phyloP scores from a whole-genome alignment of 1,140 invertebrate genomes.

The Neodiprion fabricii region DNA sequence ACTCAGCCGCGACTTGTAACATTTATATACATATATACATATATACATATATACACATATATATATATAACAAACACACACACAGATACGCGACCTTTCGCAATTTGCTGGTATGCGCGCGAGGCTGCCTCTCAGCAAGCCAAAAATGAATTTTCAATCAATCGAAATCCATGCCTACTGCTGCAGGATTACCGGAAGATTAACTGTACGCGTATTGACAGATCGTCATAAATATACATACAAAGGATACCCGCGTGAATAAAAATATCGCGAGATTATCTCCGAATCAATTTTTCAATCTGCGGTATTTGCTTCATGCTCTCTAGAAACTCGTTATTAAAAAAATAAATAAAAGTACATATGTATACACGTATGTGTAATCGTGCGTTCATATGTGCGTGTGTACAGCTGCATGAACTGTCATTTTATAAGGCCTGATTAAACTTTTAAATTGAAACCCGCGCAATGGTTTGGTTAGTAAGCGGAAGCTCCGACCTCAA shows the following conservation, averaged over 20 bases:
- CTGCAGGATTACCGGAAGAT: neutral
- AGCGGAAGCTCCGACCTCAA: slow-evolving; percentile 60
- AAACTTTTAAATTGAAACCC: slow-evolving; percentile 61
- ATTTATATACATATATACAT: too few species aligned
- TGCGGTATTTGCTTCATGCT: neutral
- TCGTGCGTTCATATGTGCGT: neutral
- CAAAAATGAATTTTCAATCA: slow-evolving; percentile 6
- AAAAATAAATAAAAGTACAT: too few species aligned
- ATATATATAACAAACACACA: too few species aligned
- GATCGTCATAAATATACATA: neutral
- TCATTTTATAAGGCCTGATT: slow-evolving; percentile 60
- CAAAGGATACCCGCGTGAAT: neutral
- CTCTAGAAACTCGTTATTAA: too few species aligned
- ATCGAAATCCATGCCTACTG: neutral
- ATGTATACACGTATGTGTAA: slow-evolving; percentile 28
- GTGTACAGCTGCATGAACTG: slow-evolving; percentile 33
- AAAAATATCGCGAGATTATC: neutral
- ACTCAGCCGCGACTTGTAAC: too few species aligned
- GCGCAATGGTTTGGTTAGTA: slow-evolving; percentile 54
- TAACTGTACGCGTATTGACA: neutral
- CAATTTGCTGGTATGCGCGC: neutral
- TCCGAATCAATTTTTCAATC: neutral
- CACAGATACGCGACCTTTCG: neutral
- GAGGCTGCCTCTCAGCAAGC: neutral
- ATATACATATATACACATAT: too few species aligned